Evolutionary conservation across 2,888 invertebrate genomes (phyloP).

Genomic region (Lagria hirta): DNA sequence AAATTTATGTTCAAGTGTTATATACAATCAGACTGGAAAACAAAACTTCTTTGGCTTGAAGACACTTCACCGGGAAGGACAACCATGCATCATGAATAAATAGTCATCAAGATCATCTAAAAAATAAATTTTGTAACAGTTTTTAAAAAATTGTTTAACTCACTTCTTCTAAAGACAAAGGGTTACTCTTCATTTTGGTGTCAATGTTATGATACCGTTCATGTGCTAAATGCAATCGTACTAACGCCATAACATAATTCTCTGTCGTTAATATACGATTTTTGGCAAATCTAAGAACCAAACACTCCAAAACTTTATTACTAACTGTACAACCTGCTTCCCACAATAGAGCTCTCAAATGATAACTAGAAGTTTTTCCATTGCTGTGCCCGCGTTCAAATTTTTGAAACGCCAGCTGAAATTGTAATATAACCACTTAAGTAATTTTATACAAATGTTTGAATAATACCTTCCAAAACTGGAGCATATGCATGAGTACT

Average conservation of each 20-base stretch:
- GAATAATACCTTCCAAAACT: slow-evolving; percentile 63
- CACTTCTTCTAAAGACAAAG: slow-evolving; percentile 72
- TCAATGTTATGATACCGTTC: slow-evolving; percentile 71
- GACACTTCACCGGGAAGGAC: slow-evolving; percentile 14
- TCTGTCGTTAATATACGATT: slow-evolving; percentile 61
- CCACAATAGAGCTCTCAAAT: slow-evolving; percentile 65
- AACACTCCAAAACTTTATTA: slow-evolving; percentile 74
- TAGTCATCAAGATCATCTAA: slow-evolving; percentile 64
- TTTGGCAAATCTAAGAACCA: slow-evolving; percentile 67
- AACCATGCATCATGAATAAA: slow-evolving; percentile 62
- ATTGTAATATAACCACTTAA: no score
- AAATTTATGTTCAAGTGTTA: slow-evolving; percentile 7
- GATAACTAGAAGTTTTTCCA: slow-evolving; percentile 64
- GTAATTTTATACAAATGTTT: background rate
- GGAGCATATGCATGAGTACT: slow-evolving; percentile 64
- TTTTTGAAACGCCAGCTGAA: slow-evolving; percentile 62
- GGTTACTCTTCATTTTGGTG: slow-evolving; percentile 70
- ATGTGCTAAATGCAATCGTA: slow-evolving; percentile 64
- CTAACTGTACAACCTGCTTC: slow-evolving; percentile 71
- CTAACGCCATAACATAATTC: slow-evolving; percentile 66
- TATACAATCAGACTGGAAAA: slow-evolving; percentile 20
- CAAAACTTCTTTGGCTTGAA: slow-evolving; percentile 35
- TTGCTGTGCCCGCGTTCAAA: slow-evolving; percentile 59
- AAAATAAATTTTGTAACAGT: slow-evolving; percentile 38
- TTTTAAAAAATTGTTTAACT: slow-evolving; percentile 32